Evolutionary conservation across 2,797 vertebrate species (phyloP), one percentile per base, ranked within the genome.

Genomic region (Lithobates sylvaticus): DNA sequence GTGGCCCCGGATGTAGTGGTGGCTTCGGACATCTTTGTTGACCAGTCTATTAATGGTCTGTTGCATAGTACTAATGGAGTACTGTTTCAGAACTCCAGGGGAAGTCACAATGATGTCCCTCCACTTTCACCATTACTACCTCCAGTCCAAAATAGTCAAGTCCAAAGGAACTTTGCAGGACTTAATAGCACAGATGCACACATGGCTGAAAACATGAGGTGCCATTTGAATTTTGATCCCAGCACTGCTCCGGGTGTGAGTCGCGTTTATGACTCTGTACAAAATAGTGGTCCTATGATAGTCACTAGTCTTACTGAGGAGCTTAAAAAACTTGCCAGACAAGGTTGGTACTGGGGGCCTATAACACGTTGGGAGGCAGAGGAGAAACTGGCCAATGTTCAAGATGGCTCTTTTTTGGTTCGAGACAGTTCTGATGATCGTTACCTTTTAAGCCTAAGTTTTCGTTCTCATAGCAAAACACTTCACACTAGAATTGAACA

Each of bases 331-430:
- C 95, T 99, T 76, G 98, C 98, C 0, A 97, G 95, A 88, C 98
- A 99, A 93, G 98, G 98, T 86, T 99, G 98, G 98, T 99, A 99
- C 95, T 99, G 98, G 98, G 98, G 98, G 16, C 98, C 98, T 1
- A 99, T 99, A 91, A 99, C 98, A 3, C 96, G 98, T 75, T 99
- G 98, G 98, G 98, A 99, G 90, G 98, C 98, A 0, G 98, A 99
- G 89, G 98, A 98, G 85, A 99, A 99, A 91, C 93, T 99, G 79
- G 92, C 97, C 70, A 97, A 97, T 86, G 94, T 99, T 92, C 96
- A 94, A 0, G 97, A 99, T 10, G 98, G 98, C 74, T 99, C 98
- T 0, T 99, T 99, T 91, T 94, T 99, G 0, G 98, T 99, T 79
- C 95, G 98, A 88, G 98, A 99, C 90, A 99, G 98, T 91, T 99